Base-by-base conservation (phyloP, 1,140 invertebrate species). In the Ceratoteleas bidentatus region DNA sequence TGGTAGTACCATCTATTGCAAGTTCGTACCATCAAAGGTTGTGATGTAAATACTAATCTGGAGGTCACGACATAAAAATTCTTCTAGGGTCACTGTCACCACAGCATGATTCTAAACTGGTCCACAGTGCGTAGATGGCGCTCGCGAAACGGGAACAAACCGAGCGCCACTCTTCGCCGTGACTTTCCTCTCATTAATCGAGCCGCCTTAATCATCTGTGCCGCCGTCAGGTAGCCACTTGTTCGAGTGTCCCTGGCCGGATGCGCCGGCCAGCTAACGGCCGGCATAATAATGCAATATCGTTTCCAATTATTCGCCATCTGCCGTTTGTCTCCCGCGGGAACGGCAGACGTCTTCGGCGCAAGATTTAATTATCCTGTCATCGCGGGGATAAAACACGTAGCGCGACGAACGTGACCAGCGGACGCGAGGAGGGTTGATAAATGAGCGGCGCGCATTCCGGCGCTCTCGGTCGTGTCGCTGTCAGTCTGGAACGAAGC, bases 391-490 rank as follows among this genome's bases (percentile, higher is more conserved):
- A 68, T 75, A 75, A 61, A 68, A 75, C 61, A 74, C 72, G 47
- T 54, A 49, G 60, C 34, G 54, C 54, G 34, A 32, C 6, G 43
- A 69, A 70, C 57, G 57, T 62, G 73, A 68, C 65, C 75, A 34
- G 58, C 58, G 61, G 54, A 60, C 15, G 16, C 52, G 57, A 38
- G 34, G 56, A 50, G 60, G 57, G 61, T 58, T 56, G 61, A 68
- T 76, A 68, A 76, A 83, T 43, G 62, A 75, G 61, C 53, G 14
- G 32, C 53, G 62, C 43, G 50, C 58, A 75, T 81, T 69, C 56
- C 64, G 34, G 13, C 54, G 70, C 54, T 72, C 49, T 72, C 66
- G 72, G 72, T 79, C 68, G 76, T 72, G 56, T 81, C 65, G 58
- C 69, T 74, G 69, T 74, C 70, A 75, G 78, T 75, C 65, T 58